phyloP scores from a whole-genome alignment of 2,113 vertebrate genomes.

The Passer montanus region DNA sequence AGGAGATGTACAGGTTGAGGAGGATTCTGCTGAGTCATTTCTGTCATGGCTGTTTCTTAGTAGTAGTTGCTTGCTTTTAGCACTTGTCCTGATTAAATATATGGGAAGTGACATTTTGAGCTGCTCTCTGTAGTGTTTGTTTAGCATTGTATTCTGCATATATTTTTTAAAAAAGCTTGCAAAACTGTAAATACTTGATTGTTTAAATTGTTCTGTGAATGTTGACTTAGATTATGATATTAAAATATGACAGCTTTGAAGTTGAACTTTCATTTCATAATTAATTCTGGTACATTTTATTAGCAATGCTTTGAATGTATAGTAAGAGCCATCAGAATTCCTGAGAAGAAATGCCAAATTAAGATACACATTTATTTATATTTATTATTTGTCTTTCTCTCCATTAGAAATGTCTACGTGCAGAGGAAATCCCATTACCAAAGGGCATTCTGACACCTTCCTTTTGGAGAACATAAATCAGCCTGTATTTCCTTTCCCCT shows the following conservation, averaged over 20 bases:
- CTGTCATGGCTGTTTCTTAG: background rate
- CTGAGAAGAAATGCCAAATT: background rate
- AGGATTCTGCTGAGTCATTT: constrained; percentile 42
- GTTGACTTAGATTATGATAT: background rate
- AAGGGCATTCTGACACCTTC: constrained; percentile 80
- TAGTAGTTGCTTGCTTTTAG: background rate
- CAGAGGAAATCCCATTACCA: constrained; percentile 80
- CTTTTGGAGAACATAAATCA: constrained; percentile 84
- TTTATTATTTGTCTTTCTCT: background rate
- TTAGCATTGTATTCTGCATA: background rate
- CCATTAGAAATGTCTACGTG: constrained; percentile 70
- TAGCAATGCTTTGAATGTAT: background rate
- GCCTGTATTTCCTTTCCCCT: background rate
- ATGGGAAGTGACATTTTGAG: background rate
- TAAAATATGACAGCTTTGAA: background rate
- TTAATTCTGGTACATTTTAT: background rate
- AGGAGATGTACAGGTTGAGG: background rate
- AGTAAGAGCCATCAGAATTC: background rate
- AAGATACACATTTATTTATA: background rate
- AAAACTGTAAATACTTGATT: background rate
- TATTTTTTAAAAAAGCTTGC: background rate
- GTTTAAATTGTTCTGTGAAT: background rate
- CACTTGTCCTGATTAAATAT: background rate
- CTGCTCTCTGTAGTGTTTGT: background rate
- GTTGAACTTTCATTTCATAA: background rate